Evolutionary conservation across 2,113 vertebrate species (phyloP), one percentile per base, ranked within the genome.

Genomic region (Bostrychus sinensis): DNA sequence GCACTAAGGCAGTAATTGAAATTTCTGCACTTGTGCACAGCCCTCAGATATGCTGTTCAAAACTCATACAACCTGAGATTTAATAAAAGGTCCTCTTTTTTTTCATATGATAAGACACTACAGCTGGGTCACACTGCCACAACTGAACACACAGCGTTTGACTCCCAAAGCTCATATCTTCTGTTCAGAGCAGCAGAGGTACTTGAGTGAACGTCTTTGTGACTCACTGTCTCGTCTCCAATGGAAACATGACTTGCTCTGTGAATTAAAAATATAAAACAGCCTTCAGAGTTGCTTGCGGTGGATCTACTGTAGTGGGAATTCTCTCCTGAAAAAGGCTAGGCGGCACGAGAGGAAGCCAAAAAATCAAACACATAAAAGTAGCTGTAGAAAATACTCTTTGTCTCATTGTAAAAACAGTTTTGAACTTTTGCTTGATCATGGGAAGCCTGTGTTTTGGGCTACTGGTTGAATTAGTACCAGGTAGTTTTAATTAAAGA

Each of bases 181-280:
- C 14, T 30, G 25, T 28, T 8, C 58, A 71, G n/a, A 53, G 12
- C 34, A 60, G 11, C 56, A 46, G 6, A 7, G 3, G 36, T 14
- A 22, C 57, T 64, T 7, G 0, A 43, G 28, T 39, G 56, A 1
- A 36, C 68, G 26, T 76, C 39, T 56, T 37, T 46, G 19, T 82
- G 68, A 80, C 65, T 80, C 65, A 72, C 41, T 60, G 59, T 70
- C 69, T 76, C 61, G 37, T 75, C 32, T 75, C 56, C 39, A 53
- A 41, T 67, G 53, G 46, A 54, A 60, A 70, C 56, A 43, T 50
- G 63, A 61, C 67, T 53, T 68, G 59, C 26, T 36, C 55, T 34
- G 20, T 22, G 26, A 51, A 62, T 61, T 32, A 46, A 56, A 59
- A 30, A 50, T 23, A 70, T 25, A 56, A 69, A 66, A 30, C 45